Conservation (phyloP, 1,140 invertebrate species). For the Papilio polytes region DNA sequence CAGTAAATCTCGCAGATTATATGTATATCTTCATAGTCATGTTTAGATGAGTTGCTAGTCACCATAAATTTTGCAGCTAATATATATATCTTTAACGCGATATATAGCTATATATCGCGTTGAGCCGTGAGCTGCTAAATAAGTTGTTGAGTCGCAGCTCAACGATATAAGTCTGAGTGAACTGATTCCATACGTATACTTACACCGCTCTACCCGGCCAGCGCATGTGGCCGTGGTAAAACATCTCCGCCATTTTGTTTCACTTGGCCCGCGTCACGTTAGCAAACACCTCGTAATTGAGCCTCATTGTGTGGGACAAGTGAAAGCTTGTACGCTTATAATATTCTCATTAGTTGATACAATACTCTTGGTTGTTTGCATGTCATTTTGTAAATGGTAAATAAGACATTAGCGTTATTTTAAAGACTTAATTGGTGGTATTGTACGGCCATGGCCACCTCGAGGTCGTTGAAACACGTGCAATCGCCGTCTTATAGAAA, state of each 20-base stretch:
- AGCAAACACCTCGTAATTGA: slow-evolving; percentile 15
- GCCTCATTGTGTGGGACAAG: slow-evolving; percentile 10
- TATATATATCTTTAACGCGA: no score
- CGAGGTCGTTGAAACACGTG: not conserved
- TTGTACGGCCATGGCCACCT: not conserved
- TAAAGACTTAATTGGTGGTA: slow-evolving; percentile 7
- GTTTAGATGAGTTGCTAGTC: no score
- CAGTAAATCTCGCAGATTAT: no score
- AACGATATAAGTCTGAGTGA: no score
- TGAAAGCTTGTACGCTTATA: slow-evolving; percentile 1
- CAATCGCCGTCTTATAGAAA: not conserved
- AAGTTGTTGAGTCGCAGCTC: no score
- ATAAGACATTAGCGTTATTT: not conserved
- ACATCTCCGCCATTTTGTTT: slow-evolving; percentile 15
- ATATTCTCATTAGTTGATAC: slow-evolving; percentile 22
- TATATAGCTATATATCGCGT: no score
- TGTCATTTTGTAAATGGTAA: slow-evolving; percentile 2
- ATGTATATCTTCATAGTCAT: no score
- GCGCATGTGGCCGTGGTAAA: not conserved
- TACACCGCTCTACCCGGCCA: not conserved
- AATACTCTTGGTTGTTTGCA: slow-evolving; percentile 11
- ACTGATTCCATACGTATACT: no score
- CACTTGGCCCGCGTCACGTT: not conserved
- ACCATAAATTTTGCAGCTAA: no score
- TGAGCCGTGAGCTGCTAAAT: no score